Conservation (phyloP, 2,888 invertebrate species). For the Euclidia mi region DNA sequence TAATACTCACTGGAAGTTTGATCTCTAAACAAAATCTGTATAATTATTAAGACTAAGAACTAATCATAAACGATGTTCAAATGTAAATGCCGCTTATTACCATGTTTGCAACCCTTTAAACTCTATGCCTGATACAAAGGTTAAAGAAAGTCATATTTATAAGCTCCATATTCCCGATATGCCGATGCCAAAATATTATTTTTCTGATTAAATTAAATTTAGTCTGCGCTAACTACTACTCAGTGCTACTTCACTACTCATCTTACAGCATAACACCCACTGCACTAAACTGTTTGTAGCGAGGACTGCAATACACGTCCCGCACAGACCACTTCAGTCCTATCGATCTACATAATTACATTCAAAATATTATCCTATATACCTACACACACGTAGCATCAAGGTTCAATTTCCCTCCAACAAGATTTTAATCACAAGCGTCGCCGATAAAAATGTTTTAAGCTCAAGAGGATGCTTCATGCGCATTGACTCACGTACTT, state of each 20-base stretch:
- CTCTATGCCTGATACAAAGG: too few species aligned
- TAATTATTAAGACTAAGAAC: too few species aligned
- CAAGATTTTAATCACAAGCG: slow-evolving; percentile 34
- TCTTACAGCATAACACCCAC: slow-evolving; percentile 12
- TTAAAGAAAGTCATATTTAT: too few species aligned
- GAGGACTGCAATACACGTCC: slow-evolving; percentile 60
- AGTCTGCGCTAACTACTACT: neutral
- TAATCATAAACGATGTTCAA: too few species aligned
- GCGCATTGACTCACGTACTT: slow-evolving; percentile 63
- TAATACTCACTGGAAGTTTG: too few species aligned
- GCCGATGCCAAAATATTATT: too few species aligned
- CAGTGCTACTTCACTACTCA: neutral
- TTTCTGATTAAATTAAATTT: too few species aligned
- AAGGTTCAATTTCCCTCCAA: slow-evolving; percentile 28
- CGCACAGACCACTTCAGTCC: slow-evolving; percentile 61
- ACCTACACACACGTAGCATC: slow-evolving; percentile 30
- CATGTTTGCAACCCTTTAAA: too few species aligned
- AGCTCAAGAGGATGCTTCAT: slow-evolving; percentile 62
- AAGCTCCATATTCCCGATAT: too few species aligned
- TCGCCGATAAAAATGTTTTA: slow-evolving; percentile 71
- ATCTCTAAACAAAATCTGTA: too few species aligned
- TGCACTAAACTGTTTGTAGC: slow-evolving; percentile 52
- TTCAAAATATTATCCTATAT: slow-evolving; percentile 40
- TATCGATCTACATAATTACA: slow-evolving; percentile 56
- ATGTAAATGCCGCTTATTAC: too few species aligned